Percentiles rank a stretch among this genome's conserved stretches.
Conservation (phyloP, 2,888 invertebrate species). For the Pachydiplax longipennis region DNA sequence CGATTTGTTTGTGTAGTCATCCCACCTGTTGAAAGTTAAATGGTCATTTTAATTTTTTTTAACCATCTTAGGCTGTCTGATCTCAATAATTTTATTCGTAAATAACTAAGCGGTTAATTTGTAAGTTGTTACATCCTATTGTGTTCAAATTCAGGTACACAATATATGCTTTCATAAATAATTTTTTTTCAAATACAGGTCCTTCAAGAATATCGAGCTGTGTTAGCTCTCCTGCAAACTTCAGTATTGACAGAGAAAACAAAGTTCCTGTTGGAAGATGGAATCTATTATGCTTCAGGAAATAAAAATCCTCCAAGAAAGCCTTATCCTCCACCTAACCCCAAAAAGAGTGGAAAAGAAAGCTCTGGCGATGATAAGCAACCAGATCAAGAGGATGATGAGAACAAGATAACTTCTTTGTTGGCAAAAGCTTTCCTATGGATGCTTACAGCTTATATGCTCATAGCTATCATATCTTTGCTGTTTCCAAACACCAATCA, state of each 20-base stretch:
- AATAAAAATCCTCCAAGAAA: background rate
- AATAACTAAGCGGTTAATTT: too few species aligned
- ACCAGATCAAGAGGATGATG: conserved; percentile 64
- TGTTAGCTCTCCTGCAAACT: background rate
- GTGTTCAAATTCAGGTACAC: too few species aligned
- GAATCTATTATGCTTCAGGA: background rate
- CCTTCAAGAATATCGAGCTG: conserved; percentile 8
- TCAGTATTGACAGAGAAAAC: background rate
- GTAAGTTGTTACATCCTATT: too few species aligned
- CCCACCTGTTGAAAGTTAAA: too few species aligned
- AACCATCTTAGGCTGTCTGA: too few species aligned
- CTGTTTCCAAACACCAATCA: conserved; percentile 75
- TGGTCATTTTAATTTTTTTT: too few species aligned
- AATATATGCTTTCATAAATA: too few species aligned
- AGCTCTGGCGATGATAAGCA: conserved; percentile 55
- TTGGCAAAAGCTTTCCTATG: conserved; percentile 80
- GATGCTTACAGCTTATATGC: conserved; percentile 78
- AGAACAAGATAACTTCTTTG: conserved; percentile 74
- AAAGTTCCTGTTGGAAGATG: background rate
- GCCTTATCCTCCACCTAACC: background rate
- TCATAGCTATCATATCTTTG: conserved; percentile 75
- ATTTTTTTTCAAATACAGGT: background rate
- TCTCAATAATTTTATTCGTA: too few species aligned
- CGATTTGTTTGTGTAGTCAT: too few species aligned
- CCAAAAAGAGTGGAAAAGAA: conserved; percentile 47